Base-by-base conservation (phyloP, 2,113 vertebrate genomes). In the Perca schrenkii region DNA sequence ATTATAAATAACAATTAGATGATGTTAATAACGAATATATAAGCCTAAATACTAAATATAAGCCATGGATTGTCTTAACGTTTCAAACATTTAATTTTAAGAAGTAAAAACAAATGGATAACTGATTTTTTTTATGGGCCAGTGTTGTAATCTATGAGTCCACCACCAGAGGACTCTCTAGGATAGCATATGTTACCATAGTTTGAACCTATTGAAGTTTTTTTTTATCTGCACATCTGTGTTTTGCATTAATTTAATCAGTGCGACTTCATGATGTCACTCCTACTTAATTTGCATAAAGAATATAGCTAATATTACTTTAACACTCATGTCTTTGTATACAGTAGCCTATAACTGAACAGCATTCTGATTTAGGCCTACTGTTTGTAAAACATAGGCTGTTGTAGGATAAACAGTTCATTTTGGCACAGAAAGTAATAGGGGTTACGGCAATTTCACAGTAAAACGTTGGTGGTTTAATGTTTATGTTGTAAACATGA, bases 151-250 rank as follows among this genome's bases (percentile, higher is more conserved):
- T 84, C 12, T 61, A 4, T 28, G 6, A 65, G 1, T 40, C 17
- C 10, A 78, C 86, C 93, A 81, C 73, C 22, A 89, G 93, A 82
- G 75, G 84, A 0, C 82, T 2, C 64, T 80, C 78, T 56, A 79
- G 56, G 21, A 76, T 52, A 60, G 88, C 2, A 85, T 4, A 79
- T 3, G 43, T 31, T 40, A 8, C 15, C n/a, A 11, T 36, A 14
- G 22, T 31, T 47, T 8, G 0, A 22, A 8, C 7, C 22, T 2
- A 21, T 7, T 1, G 4, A 16, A n/a, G 15, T 8, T 53, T 25
- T n/a, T 31, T 14, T 49, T 3, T 7, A n/a, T 36, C 31, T 15
- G n/a, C 17, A 63, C 36, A 15, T n/a, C 52, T 74, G 12, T 28
- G 21, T 43, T 68, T 46, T 22, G 6, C 17, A 43, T 53, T 10